These are phyloP conservation scores for Diorhabda elongata DNA, from an alignment of 1,140 invertebrate species.

Conservation along the genomic window DNA sequence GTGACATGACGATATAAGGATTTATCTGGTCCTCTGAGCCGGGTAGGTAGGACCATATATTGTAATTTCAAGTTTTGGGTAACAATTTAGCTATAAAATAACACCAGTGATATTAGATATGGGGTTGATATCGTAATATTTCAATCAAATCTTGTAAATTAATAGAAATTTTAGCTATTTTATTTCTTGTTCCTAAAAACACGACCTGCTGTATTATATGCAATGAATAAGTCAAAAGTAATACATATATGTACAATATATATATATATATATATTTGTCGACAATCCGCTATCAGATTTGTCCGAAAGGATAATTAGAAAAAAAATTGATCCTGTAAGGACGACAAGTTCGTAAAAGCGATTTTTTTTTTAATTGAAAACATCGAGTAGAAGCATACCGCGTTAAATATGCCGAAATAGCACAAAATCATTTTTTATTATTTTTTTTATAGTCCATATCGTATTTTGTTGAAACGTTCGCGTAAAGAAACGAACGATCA, in stretches of 20 bases:
- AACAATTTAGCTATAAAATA: no score
- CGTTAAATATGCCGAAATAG: background rate
- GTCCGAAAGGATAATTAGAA: constrained; percentile 8
- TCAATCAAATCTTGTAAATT: no score
- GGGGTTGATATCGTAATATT: no score
- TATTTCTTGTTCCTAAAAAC: background rate
- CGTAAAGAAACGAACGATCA: background rate
- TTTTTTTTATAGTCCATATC: no score
- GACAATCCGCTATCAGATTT: constrained; percentile 13
- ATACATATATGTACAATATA: constrained; percentile 20
- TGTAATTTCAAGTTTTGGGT: no score
- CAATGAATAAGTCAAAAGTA: constrained; percentile 13
- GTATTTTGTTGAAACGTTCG: no score
- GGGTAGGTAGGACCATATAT: no score
- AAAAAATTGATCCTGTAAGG: constrained; percentile 1
- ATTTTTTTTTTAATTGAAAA: background rate
- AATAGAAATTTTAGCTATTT: background rate
- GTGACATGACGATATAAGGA: no score
- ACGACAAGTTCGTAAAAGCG: background rate
- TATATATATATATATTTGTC: background rate
- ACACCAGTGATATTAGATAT: no score
- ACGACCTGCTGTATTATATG: background rate
- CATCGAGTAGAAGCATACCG: background rate
- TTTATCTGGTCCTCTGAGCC: no score
- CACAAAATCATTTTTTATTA: background rate